Percentiles rank a stretch among this genome's conserved stretches.
Conservation (phyloP, 1,140 invertebrate species). For the Drosophila baimaii region DNA sequence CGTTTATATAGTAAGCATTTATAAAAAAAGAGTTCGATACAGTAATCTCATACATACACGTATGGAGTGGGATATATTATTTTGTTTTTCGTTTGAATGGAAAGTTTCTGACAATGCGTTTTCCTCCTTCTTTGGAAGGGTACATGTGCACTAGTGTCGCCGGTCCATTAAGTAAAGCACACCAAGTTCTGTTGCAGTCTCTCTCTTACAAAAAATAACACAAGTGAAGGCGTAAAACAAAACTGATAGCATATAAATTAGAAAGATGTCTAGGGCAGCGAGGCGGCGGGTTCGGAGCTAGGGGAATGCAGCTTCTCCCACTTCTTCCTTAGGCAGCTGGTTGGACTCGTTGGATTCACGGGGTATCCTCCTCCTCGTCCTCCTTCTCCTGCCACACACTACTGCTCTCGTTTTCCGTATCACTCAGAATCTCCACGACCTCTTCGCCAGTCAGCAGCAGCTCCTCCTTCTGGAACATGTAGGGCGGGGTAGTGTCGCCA, state of each 20-base stretch:
- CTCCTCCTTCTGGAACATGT: slow-evolving; percentile 46
- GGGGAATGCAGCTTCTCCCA: neutral
- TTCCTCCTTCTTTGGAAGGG: slow-evolving; percentile 24
- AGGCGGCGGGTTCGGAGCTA: slow-evolving; percentile 1
- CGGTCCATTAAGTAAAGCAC: slow-evolving; percentile 72
- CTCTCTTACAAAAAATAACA: slow-evolving; percentile 72
- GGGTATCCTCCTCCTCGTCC: slow-evolving; percentile 49
- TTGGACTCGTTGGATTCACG: slow-evolving; percentile 7
- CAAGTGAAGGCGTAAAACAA: slow-evolving; percentile 68
- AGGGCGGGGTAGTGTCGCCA: slow-evolving; percentile 24
- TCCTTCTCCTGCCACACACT: slow-evolving; percentile 71
- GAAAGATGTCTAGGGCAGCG: slow-evolving; percentile 57
- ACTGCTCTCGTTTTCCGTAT: slow-evolving; percentile 75
- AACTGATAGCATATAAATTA: slow-evolving; percentile 66
- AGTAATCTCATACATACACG: slow-evolving; percentile 44
- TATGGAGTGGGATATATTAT: slow-evolving; percentile 39
- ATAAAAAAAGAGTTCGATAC: slow-evolving; percentile 64
- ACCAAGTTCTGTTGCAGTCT: slow-evolving; percentile 76
- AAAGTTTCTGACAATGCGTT: slow-evolving; percentile 34
- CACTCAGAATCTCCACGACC: slow-evolving; percentile 67
- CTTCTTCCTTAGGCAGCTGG: neutral
- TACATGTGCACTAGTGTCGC: slow-evolving; percentile 34
- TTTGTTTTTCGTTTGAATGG: slow-evolving; percentile 21
- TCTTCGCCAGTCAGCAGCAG: slow-evolving; percentile 54
- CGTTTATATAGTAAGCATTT: slow-evolving; percentile 68